phyloP scores from a whole-genome alignment of 1,140 invertebrate species.

The Glossosoma conforme region DNA sequence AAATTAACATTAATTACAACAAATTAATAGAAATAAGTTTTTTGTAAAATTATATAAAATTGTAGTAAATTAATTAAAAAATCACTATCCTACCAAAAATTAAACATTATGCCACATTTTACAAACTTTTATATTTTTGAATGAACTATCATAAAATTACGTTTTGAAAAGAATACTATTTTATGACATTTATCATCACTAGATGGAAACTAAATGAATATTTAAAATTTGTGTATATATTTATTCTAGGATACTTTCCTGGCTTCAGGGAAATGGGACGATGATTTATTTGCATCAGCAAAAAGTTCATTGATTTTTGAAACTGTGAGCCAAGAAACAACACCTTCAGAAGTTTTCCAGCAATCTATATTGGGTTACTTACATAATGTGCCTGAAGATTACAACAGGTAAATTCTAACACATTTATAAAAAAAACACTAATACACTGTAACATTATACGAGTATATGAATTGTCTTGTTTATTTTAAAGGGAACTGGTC shows the following conservation, averaged over 20 bases:
- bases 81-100: no score
- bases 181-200: no score
- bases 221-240: no score
- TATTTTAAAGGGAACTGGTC: conserved; percentile 55
- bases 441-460: conserved; percentile 6
- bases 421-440: background rate
- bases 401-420: conserved; percentile 56
- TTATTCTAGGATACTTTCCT: conserved; percentile 62
- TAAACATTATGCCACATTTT: no score
- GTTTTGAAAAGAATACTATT: no score
- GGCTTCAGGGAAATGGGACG: conserved; percentile 59
- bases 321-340: conserved; percentile 74
- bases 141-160: no score
- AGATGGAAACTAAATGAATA: no score
- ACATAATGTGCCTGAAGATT: conserved; percentile 59
- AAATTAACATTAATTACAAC: no score
- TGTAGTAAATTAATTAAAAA: no score
- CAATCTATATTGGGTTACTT: conserved; percentile 71
- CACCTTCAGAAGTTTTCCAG: conserved; percentile 63
- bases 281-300: conserved; percentile 72
- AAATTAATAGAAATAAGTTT: no score
- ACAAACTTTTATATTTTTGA: no score
- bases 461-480: background rate
- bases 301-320: conserved; percentile 82
- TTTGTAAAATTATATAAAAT: no score